Evolutionary conservation across 2,888 invertebrate genomes (phyloP).

Genomic region (Limenitis camilla): DNA sequence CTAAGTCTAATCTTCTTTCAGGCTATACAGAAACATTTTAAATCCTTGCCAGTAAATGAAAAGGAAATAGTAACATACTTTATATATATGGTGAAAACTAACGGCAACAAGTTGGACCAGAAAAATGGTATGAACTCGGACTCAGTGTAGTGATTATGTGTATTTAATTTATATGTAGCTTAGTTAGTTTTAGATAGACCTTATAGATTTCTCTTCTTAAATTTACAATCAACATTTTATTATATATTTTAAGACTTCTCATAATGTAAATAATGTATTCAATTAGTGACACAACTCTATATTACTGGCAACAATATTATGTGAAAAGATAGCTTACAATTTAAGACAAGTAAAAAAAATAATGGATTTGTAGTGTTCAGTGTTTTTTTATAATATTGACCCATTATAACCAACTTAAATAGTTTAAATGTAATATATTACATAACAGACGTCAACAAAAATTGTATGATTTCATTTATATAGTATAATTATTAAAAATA

Average conservation of each 20-base stretch:
- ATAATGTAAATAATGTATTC: not conserved
- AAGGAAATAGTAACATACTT: slow-evolving; percentile 96
- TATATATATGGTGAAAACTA: slow-evolving; percentile 96
- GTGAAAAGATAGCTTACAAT: too few relatives aligned
- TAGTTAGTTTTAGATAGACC: slow-evolving; percentile 39
- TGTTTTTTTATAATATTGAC: too few relatives aligned
- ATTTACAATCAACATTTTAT: slow-evolving; percentile 41
- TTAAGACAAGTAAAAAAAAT: too few relatives aligned
- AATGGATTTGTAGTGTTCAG: too few relatives aligned
- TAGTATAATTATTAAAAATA: too few relatives aligned
- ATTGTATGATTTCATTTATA: too few relatives aligned
- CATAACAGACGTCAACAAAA: too few relatives aligned
- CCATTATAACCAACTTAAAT: too few relatives aligned
- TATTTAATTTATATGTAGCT: slow-evolving; percentile 36
- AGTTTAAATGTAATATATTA: too few relatives aligned
- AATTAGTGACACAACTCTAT: too few relatives aligned
- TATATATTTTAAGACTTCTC: slow-evolving; percentile 9
- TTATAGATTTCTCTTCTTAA: slow-evolving; percentile 38
- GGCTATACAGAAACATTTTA: slow-evolving; percentile 96
- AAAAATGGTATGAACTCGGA: slow-evolving; percentile 84
- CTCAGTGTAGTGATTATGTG: slow-evolving; percentile 47
- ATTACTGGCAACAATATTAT: too few relatives aligned
- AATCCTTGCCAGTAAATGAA: slow-evolving; percentile 94
- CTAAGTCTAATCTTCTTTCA: slow-evolving; percentile 62
- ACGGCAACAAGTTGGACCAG: slow-evolving; percentile 89